Percentiles rank a stretch among this genome's conserved stretches.
These are phyloP conservation scores for Drosophila busckii DNA, from an alignment of 1,140 invertebrate genomes.

Conservation along the genomic window DNA sequence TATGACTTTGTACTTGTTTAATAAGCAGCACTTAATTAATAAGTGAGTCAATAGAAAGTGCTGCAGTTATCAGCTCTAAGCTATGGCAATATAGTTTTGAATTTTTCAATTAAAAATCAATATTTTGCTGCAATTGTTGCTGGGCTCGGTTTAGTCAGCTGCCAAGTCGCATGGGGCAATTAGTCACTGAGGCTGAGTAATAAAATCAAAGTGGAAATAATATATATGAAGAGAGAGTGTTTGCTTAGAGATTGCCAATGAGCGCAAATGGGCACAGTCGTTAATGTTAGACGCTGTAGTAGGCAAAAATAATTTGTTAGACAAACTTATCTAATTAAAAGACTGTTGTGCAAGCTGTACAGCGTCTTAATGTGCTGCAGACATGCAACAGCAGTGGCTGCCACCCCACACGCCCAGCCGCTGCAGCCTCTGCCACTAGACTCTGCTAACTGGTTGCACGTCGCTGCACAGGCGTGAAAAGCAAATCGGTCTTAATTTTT, in stretches of 20 bases:
- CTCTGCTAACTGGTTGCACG: conserved; percentile 5
- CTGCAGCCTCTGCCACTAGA: neutral
- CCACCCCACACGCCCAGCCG: neutral
- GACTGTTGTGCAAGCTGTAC: conserved; percentile 11
- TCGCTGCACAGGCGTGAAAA: conserved; percentile 33
- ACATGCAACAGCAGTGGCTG: conserved; percentile 41
- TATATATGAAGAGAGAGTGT: too few relatives aligned
- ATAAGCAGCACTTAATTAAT: too few relatives aligned
- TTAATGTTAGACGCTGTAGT: too few relatives aligned
- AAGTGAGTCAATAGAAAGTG: too few relatives aligned
- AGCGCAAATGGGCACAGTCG: too few relatives aligned
- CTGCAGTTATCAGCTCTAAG: too few relatives aligned
- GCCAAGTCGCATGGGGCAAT: conserved; percentile 15
- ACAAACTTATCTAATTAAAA: conserved; percentile 25
- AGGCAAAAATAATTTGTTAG: too few relatives aligned
- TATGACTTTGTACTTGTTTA: too few relatives aligned
- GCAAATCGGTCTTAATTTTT: conserved; percentile 8
- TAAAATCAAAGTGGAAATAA: too few relatives aligned
- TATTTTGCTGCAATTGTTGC: conserved; percentile 17
- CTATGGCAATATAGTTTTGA: too few relatives aligned
- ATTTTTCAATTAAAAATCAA: conserved; percentile 38
- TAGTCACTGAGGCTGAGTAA: conserved; percentile 29
- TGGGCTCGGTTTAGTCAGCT: conserved; percentile 13
- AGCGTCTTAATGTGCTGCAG: conserved; percentile 39
- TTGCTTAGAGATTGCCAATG: too few relatives aligned